Percentiles rank a stretch among this genome's conserved stretches.
Evolutionary conservation across 2,113 vertebrate species (phyloP).

Genomic region (Panthera leo): DNA sequence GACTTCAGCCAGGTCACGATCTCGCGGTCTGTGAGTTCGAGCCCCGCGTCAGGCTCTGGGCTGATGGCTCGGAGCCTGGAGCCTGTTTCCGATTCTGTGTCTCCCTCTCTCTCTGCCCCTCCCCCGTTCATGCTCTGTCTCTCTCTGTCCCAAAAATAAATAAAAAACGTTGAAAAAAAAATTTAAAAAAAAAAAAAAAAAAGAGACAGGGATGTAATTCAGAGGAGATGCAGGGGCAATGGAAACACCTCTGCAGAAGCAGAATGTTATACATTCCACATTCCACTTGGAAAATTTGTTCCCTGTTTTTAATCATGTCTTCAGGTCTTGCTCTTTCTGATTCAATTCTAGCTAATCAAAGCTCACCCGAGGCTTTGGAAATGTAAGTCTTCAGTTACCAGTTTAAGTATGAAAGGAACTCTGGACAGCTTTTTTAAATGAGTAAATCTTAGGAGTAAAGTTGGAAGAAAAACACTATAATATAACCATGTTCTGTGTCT

Average conservation of each 20-base stretch:
- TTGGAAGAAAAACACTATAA: not conserved
- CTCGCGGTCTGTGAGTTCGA: too few species aligned
- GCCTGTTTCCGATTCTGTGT: too few species aligned
- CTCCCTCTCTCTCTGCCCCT: too few species aligned
- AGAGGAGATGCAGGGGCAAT: not conserved
- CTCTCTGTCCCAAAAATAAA: too few species aligned
- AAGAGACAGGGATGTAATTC: not conserved
- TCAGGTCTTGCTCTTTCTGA: not conserved
- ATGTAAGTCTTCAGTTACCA: not conserved
- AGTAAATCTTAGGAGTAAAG: slow-evolving; percentile 17
- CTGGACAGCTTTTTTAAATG: not conserved
- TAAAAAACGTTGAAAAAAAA: too few species aligned
- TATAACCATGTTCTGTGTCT: not conserved
- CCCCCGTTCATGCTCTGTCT: too few species aligned
- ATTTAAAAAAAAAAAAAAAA: too few species aligned
- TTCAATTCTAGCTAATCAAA: slow-evolving; percentile 47
- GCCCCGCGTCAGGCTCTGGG: too few species aligned
- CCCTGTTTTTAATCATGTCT: not conserved
- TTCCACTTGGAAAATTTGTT: not conserved
- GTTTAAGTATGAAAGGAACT: not conserved
- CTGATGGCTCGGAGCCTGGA: too few species aligned
- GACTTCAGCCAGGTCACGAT: too few species aligned
- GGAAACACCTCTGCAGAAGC: not conserved
- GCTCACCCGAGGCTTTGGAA: slow-evolving; percentile 7
- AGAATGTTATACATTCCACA: not conserved